Base-by-base conservation (phyloP, 30 jellyfish, hydroid and myxozoan genomes). In the Chrysaora quinquecirrha region DNA sequence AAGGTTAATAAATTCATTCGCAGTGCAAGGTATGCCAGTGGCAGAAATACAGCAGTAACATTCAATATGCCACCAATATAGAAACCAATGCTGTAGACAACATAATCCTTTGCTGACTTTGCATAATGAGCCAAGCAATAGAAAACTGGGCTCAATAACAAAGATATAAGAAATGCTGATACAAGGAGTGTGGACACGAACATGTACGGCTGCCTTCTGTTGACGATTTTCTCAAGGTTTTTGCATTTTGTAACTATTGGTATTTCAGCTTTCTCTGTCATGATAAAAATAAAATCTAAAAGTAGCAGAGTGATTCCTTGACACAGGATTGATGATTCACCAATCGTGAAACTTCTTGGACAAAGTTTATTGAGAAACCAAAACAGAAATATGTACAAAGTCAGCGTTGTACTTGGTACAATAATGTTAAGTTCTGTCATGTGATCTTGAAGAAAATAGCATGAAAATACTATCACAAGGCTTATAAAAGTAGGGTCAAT, bases 321-420 rank as follows among this genome's bases (percentile, higher is more conserved):
- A 3, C 87, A 46, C 12, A 78, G 30, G 18, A 87, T 70, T 11
- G 73, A 79, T 22, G 80, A 78, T 62, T 87, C 96, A 23, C 91
- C 96, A 61, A 87, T 58, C 10, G 96, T 76, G 46, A 87, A 87
- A 48, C 96, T 87, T 33, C 78, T 67, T 34, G 90, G 83, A 48
- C 86, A 78, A 21, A 71, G 61, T 24, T 54, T 66, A 43, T 33
- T 60, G 1, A 87, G 28, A 20, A 71, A 60, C 67, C 43, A 19
- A 29, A 71, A 62, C 30, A 73, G 38, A 21, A 43, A 19, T 27
- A 72, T 33, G 46, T 71, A 84, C 30, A 84, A 35, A 10, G 73
- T 22, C 1, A 71, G 68, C 1, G 85, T 64, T 3, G 71, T 67
- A 20, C 60, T 19, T 0, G 92, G 92, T 3, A 82, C 27, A 28